These are phyloP conservation scores for Toxotes lorentzi DNA, from an alignment of 2,797 vertebrate genomes.

Conservation along the genomic window DNA sequence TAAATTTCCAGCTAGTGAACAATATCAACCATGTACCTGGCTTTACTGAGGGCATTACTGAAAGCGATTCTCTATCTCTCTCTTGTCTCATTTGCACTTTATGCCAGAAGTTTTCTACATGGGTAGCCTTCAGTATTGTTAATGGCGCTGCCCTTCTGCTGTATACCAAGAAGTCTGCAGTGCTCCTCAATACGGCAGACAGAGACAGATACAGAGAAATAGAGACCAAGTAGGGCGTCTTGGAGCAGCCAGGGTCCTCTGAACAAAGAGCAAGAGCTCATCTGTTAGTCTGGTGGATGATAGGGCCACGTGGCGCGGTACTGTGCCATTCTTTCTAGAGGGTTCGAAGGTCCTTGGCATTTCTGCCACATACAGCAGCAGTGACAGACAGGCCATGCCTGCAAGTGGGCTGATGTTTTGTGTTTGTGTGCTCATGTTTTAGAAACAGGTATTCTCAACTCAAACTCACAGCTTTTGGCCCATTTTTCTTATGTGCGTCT, in stretches of 20 bases:
- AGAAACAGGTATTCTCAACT: conserved; percentile 5
- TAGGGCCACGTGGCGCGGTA: conserved; percentile 10
- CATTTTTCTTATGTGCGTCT: conserved; percentile 10
- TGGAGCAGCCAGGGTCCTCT: conserved; percentile 47
- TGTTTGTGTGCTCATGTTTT: conserved; percentile 8
- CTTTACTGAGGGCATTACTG: conserved; percentile 47
- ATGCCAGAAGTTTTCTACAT: conserved; percentile 58
- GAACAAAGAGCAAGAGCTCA: conserved; percentile 59
- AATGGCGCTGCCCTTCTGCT: conserved; percentile 66
- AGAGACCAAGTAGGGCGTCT: conserved; percentile 55
- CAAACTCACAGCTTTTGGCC: conserved; percentile 7
- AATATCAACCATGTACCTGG: conserved; percentile 54
- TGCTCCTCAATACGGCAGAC: conserved; percentile 20
- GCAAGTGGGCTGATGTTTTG: conserved; percentile 27
- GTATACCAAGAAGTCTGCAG: conserved; percentile 43
- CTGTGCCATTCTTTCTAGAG: conserved; percentile 44
- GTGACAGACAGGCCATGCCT: conserved; percentile 17
- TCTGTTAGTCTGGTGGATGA: conserved; percentile 61
- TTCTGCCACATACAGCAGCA: conserved; percentile 37
- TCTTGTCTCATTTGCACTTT: conserved; percentile 65
- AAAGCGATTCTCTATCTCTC: conserved; percentile 41
- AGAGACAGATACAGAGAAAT: conserved; percentile 43
- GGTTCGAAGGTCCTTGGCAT: conserved; percentile 58
- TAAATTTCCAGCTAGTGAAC: conserved; percentile 57
- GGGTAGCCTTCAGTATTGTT: conserved; percentile 59